Conservation (phyloP, 1,140 invertebrate species). For the Sinonovacula constricta region DNA sequence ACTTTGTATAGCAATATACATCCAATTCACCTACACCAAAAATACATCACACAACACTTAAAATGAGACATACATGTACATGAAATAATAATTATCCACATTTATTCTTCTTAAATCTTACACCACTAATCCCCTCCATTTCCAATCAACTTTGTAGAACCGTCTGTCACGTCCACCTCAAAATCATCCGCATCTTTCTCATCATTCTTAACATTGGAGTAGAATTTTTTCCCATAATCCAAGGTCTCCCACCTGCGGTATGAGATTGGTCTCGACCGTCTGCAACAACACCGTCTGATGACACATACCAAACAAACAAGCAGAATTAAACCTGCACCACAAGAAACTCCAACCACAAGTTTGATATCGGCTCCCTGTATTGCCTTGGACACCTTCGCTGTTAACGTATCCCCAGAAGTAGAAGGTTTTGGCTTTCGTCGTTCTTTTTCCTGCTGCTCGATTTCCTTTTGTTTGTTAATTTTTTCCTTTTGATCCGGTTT, state of each 20-base stretch:
- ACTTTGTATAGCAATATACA: too few species aligned
- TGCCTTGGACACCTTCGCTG: constrained; percentile 14
- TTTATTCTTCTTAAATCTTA: too few species aligned
- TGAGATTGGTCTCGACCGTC: constrained; percentile 39
- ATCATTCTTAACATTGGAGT: constrained; percentile 56
- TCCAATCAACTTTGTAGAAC: constrained; percentile 47
- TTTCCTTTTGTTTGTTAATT: constrained; percentile 54
- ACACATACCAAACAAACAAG: constrained; percentile 48
- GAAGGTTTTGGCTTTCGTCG: constrained; percentile 27
- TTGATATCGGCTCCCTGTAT: constrained; percentile 44
- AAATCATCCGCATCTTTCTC: constrained; percentile 62
- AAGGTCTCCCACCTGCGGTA: constrained; percentile 62
- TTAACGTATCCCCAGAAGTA: constrained; percentile 38
- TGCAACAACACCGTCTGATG: constrained; percentile 27
- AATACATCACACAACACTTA: too few species aligned
- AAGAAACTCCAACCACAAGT: constrained; percentile 43
- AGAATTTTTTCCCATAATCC: constrained; percentile 63
- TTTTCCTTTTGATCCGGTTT: constrained; percentile 48
- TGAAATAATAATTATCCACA: too few species aligned
- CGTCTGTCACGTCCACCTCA: constrained; percentile 61
- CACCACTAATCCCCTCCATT: constrained; percentile 27
- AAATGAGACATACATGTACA: too few species aligned
- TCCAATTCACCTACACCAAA: too few species aligned
- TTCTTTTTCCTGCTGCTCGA: constrained; percentile 17
- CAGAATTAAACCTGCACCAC: constrained; percentile 44